Conservation (phyloP, 2,888 invertebrate species). For the Megamerina dolium region DNA sequence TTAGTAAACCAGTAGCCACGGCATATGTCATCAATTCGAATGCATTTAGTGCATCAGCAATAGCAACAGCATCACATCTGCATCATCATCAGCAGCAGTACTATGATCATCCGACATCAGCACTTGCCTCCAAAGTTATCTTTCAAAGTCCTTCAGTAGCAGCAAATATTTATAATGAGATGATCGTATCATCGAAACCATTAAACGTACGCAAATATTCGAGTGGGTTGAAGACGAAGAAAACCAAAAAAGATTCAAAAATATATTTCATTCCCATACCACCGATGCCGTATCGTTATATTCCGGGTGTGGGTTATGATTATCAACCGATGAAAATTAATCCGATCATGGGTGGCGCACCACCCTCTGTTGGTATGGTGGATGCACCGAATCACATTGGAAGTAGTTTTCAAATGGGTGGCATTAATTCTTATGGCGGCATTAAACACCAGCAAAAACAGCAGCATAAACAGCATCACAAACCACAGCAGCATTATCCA, state of each 20-base stretch:
- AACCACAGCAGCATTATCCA: slow-evolving; percentile 5
- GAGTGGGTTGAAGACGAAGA: slow-evolving; percentile 39
- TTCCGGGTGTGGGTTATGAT: slow-evolving; percentile 78
- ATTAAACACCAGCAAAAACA: slow-evolving; percentile 8
- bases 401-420: slow-evolving; percentile 6
- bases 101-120: slow-evolving; percentile 8
- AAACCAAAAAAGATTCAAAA: slow-evolving; percentile 61
- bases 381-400: slow-evolving; percentile 10
- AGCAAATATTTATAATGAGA: slow-evolving; percentile 41
- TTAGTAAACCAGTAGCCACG: slow-evolving; percentile 16
- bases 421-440: too few relatives aligned
- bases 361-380: background rate
- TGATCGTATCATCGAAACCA: slow-evolving; percentile 41
- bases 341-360: slow-evolving; percentile 24
- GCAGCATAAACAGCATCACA: slow-evolving; percentile 9
- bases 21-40: slow-evolving; percentile 13
- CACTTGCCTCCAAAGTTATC: slow-evolving; percentile 28
- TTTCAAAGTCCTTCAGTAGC: slow-evolving; percentile 40
- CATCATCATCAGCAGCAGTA: slow-evolving; percentile 13
- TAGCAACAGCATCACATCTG: slow-evolving; percentile 18
- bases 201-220: slow-evolving; percentile 40
- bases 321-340: slow-evolving; percentile 62
- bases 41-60: slow-evolving; percentile 14
- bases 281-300: slow-evolving; percentile 78
- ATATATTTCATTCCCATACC: slow-evolving; percentile 82